A percentile compares a stretch with the other conserved stretches of the same genome.
Evolutionary conservation across 2,888 invertebrate genomes (phyloP).

Genomic region (Ormyrus rosae): DNA sequence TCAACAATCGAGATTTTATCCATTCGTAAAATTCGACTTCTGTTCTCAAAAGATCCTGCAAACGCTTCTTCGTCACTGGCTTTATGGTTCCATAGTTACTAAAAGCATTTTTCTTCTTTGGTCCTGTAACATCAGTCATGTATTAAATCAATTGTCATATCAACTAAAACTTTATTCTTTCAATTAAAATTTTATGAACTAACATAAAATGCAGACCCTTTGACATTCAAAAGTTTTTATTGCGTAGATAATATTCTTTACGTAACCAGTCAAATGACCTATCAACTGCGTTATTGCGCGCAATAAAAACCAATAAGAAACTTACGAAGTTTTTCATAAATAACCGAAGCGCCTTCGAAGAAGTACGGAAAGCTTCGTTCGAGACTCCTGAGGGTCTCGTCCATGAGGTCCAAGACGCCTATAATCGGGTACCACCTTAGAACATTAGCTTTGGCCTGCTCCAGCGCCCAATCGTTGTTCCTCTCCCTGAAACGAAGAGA

Average conservation of each 20-base stretch:
- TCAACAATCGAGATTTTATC: slow-evolving; percentile 77
- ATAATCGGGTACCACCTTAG: slow-evolving; percentile 79
- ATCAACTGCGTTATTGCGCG: no score
- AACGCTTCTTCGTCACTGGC: slow-evolving; percentile 59
- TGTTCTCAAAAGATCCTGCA: slow-evolving; percentile 73
- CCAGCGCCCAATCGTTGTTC: slow-evolving; percentile 78
- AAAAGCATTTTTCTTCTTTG: slow-evolving; percentile 68
- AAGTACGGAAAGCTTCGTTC: slow-evolving; percentile 78
- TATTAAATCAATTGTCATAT: no score
- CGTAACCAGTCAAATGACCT: no score
- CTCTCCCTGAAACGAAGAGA: slow-evolving; percentile 71
- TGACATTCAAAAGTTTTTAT: no score
- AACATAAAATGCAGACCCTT: no score
- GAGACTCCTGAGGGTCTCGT: slow-evolving; percentile 77
- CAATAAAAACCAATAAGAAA: background rate
- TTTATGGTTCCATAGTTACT: slow-evolving; percentile 51
- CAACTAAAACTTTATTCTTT: no score
- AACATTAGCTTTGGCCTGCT: slow-evolving; percentile 78
- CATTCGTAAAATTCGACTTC: slow-evolving; percentile 81
- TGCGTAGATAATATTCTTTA: no score
- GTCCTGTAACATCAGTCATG: slow-evolving; percentile 68
- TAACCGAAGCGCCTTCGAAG: slow-evolving; percentile 77
- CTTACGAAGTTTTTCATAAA: slow-evolving; percentile 78
- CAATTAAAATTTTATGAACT: no score
- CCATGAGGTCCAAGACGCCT: slow-evolving; percentile 79